phyloP scores from a whole-genome alignment of 2,888 invertebrate species.

The Osedax fenrisi region DNA sequence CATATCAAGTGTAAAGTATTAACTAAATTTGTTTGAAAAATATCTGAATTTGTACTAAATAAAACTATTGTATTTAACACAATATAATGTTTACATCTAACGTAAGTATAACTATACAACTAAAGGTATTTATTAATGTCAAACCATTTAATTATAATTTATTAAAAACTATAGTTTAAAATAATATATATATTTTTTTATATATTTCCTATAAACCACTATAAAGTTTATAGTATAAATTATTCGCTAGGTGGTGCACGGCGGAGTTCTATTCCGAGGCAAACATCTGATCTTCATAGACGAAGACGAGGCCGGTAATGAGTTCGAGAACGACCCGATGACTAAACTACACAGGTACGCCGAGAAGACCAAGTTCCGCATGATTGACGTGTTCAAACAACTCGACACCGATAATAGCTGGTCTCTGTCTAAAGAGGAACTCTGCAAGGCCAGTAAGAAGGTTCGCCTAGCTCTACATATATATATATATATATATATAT shows the following conservation, averaged over 20 bases:
- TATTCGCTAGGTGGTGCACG: slow-evolving; percentile 40
- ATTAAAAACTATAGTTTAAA: too few species aligned
- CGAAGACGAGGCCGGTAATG: slow-evolving; percentile 19
- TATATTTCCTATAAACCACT: too few species aligned
- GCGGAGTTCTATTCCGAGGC: slow-evolving; percentile 37
- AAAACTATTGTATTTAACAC: too few species aligned
- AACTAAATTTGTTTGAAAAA: too few species aligned
- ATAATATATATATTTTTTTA: too few species aligned
- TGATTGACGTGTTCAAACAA: slow-evolving; percentile 45
- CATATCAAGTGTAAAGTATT: too few species aligned
- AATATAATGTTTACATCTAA: too few species aligned
- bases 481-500: not conserved
- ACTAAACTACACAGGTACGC: slow-evolving; percentile 40
- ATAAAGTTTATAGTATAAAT: too few species aligned
- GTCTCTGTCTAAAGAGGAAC: slow-evolving; percentile 40
- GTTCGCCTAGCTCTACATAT: not conserved
- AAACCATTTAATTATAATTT: too few species aligned
- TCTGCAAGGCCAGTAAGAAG: slow-evolving; percentile 33
- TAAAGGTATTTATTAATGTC: too few species aligned
- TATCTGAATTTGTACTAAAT: too few species aligned
- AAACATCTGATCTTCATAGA: slow-evolving; percentile 16
- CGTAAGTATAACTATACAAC: too few species aligned
- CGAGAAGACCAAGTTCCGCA: slow-evolving; percentile 39
- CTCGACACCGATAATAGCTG: slow-evolving; percentile 44
- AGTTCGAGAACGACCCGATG: slow-evolving; percentile 42